Percentiles rank a stretch among this genome's conserved stretches.
phyloP scores from a whole-genome alignment of 2,797 vertebrate genomes.

The Streptopelia turtur region DNA sequence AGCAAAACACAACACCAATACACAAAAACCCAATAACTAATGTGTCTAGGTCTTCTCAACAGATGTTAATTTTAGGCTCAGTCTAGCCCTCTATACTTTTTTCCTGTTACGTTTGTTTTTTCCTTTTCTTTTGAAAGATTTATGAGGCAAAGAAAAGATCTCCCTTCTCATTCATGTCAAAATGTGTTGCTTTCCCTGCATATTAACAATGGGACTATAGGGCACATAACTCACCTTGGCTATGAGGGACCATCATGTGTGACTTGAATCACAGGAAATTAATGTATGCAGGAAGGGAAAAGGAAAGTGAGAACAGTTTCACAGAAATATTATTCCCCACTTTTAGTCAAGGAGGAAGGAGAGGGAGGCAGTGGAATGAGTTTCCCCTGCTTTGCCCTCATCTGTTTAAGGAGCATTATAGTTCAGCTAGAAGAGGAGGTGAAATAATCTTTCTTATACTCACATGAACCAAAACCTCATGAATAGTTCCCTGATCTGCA shows the following conservation, averaged over 20 bases:
- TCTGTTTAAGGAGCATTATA: neutral
- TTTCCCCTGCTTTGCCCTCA: neutral
- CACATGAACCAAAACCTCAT: neutral
- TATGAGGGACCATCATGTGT: rapidly evolving
- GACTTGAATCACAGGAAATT: neutral
- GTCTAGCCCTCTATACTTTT: neutral
- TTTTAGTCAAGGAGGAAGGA: neutral
- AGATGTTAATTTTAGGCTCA: neutral
- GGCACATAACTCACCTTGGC: neutral
- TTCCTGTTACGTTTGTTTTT: neutral
- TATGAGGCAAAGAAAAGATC: neutral
- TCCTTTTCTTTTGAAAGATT: neutral
- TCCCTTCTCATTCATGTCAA: neutral
- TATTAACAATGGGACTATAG: neutral
- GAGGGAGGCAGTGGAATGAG: neutral
- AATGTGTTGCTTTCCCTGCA: neutral
- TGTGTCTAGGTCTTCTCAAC: neutral
- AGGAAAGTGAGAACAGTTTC: neutral
- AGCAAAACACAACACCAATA: too few relatives aligned
- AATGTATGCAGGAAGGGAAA: rapidly evolving
- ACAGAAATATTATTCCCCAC: neutral
- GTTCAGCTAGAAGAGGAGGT: neutral
- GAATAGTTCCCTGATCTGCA: neutral
- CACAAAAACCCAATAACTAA: neutral
- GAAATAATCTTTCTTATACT: neutral